Base-by-base conservation (phyloP, 2,888 invertebrate species). In the Diaperis boleti region DNA sequence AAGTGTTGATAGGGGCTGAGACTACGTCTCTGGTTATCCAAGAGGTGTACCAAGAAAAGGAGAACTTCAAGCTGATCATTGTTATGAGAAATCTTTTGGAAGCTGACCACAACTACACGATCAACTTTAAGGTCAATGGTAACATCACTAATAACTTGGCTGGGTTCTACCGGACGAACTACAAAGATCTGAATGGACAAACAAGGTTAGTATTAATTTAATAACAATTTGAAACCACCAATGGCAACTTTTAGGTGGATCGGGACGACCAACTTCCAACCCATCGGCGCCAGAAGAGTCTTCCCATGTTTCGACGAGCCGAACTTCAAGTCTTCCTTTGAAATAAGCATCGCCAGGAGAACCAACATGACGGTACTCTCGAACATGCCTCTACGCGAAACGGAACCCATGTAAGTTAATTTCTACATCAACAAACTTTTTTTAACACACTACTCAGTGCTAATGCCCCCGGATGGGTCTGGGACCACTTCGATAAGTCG, bases 221-320 rank as follows among this genome's bases (percentile, higher is more conserved):
- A n/a, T 11, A 3, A 22, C 4, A 22, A 33, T 13, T 33, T 13
- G 2, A 5, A 11, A n/a, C 5, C 6, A 3, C 5, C 2, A 33
- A 10, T 33, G 5, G 5, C 2, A 15, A 17, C 15, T 26, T 47
- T 49, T 72, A 89, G 89, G 69, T 84, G 83, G 74, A 76, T 89
- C 1, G 87, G 84, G 7, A 85, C 86, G 2, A 90, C 89, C 0
- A 88, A 89, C 68, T 88, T 90, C 66, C 88, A 89, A 72, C 86
- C 90, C 0, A 86, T 86, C 0, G 85, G 84, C 20, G 89, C 90
- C 0, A 81, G 90, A 29, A 80, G 84, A 4, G 89, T 89, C 0
- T 91, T 92, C 77, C 92, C 91, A 0, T 92, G 91, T 75, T 91
- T 92, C 76, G 92, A 92, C 74, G 92, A 92, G 73, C 90, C 91